Evolutionary conservation across 2,888 invertebrate species (phyloP).

Genomic region (Microctonus brassicae): DNA sequence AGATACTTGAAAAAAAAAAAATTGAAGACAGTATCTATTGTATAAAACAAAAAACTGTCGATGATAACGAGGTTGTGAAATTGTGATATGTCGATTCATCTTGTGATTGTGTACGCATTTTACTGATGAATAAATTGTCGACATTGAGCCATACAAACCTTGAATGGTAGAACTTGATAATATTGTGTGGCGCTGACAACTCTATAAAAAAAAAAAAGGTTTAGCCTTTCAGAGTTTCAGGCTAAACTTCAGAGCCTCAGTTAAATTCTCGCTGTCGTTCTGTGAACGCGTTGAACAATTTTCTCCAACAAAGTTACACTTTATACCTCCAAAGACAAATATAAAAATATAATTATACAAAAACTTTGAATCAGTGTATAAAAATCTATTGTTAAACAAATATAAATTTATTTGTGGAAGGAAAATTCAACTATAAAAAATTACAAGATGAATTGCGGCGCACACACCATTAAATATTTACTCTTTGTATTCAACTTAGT

Average conservation of each 20-base stretch:
- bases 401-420: not conserved
- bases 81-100: too few relatives aligned
- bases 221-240: not conserved
- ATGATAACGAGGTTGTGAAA: too few relatives aligned
- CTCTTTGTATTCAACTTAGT: slow-evolving; percentile 84
- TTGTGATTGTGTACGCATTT: too few relatives aligned
- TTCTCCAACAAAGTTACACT: too few relatives aligned
- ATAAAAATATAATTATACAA: not conserved
- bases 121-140: not conserved
- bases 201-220: not conserved
- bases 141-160: not conserved
- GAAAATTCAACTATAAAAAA: not conserved
- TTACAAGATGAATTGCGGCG: slow-evolving; percentile 73
- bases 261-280: too few relatives aligned
- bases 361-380: too few relatives aligned
- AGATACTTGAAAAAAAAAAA: too few relatives aligned
- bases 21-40: too few relatives aligned
- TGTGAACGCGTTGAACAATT: too few relatives aligned
- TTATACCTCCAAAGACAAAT: too few relatives aligned
- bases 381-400: too few relatives aligned
- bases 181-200: not conserved
- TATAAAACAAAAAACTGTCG: too few relatives aligned
- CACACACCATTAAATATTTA: slow-evolving; percentile 84
- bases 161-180: not conserved
- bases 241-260: not conserved